These are phyloP conservation scores for Linyphia triangularis DNA, from an alignment of 2,888 invertebrate species.

Conservation along the genomic window DNA sequence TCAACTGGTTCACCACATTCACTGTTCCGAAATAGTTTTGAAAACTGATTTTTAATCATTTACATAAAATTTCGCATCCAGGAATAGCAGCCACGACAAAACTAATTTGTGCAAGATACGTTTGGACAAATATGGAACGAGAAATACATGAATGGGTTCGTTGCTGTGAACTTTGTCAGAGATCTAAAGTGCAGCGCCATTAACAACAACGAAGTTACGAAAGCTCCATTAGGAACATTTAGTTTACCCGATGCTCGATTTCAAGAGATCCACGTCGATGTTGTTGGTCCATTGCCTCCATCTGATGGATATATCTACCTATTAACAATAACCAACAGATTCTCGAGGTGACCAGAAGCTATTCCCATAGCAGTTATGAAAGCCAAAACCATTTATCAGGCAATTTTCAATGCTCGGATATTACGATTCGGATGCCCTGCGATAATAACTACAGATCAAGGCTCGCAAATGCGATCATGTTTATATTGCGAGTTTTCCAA, in stretches of 20 bases:
- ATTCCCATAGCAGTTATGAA: background rate
- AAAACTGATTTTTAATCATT: background rate
- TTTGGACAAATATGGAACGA: conserved; percentile 11
- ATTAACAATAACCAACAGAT: too few species aligned
- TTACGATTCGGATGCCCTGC: too few species aligned
- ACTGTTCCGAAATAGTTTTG: background rate
- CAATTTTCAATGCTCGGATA: background rate
- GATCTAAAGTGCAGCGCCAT: conserved; percentile 22
- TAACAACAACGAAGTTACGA: too few species aligned
- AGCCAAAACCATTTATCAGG: conserved; percentile 3
- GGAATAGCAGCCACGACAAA: background rate
- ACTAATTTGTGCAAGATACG: background rate
- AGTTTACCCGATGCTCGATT: background rate
- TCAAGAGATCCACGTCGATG: background rate
- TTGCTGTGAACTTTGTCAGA: background rate
- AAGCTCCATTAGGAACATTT: conserved; percentile 21
- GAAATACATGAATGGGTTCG: too few species aligned
- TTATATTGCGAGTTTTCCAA: too few species aligned
- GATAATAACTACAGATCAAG: too few species aligned
- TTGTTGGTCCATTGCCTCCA: background rate
- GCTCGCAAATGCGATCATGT: too few species aligned
- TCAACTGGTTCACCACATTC: too few species aligned
- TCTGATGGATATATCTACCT: too few species aligned
- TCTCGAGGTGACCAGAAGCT: conserved; percentile 16
- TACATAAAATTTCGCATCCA: background rate